Base-by-base conservation (phyloP, 2,113 vertebrate species). In the Xenus cinereus region DNA sequence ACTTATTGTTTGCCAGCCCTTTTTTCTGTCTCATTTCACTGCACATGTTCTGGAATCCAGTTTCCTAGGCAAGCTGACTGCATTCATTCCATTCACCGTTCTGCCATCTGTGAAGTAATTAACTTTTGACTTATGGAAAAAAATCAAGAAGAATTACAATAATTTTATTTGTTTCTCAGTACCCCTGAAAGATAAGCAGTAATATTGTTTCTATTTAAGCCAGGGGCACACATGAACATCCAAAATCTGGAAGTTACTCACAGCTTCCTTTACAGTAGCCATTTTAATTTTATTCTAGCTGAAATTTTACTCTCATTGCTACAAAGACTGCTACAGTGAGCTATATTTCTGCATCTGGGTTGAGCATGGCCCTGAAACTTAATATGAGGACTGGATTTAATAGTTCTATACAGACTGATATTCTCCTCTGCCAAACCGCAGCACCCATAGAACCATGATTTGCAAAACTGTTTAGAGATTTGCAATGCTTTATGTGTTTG, bases 71-170 rank as follows among this genome's bases (percentile, higher is more conserved):
- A 97, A 84, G 86, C 95, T 79, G 93, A 94, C 91, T 92, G 87
- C 89, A 80, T 93, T 90, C 26, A 53, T 95, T 96, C 86, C 62
- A 82, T 89, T 96, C 20, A 30, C 92, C 92, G 86, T 96, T 97
- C 98, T 96, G 88, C 98, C 98, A 98, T 98, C 98, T 99, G 98
- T 98, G 98, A 96, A 87, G 96, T 98, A 98, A 99, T 99, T 98
- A 99, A 98, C 98, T 98, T 98, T 95, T 98, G 98, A 98, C 98
- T 98, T 97, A 91, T 51, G 45, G 90, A 30, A 78, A 94, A 95
- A 95, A 96, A 92, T 68, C 15, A 87, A 54, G 75, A 95, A 91
- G 88, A 96, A 96, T 92, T 93, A 87, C 90, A 96, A 82, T 87
- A 2, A 88, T 84, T 96, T 71, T 73, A 66, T 95, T 94, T 96